Base-by-base conservation (phyloP, 2,888 invertebrate species). In the Eupithecia vulgata region DNA sequence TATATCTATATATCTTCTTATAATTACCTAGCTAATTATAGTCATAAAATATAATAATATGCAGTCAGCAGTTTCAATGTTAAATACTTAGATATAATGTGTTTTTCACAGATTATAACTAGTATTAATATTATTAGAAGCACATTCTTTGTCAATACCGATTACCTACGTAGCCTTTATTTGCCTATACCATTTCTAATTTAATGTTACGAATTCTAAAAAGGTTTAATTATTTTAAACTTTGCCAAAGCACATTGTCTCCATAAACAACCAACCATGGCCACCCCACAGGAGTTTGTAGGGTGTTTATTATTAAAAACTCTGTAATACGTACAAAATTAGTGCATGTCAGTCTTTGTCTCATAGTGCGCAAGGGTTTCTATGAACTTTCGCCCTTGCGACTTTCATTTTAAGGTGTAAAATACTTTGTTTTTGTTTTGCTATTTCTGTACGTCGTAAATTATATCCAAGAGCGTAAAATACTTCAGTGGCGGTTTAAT, bases 371-470 rank as follows among this genome's bases (percentile, higher is more conserved):
- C 42, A 40, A 68, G 37, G 57, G 52, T 34, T 40, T 30, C 37
- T 13, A n/a, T 48, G 15, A 34, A 68, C 62, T 71, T 71, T 40
- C 68, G 61, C 62, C 64, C 66, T 64, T 73, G 48, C 40, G 8
- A 0, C 52, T 52, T 61, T 35, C 21, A 12, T 10, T 1, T 25
- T 72, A 78, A 65, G 66, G 74, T 72, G 62, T 25, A 75, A 62
- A 68, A 52, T 72, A 12, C 25, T 7, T 5, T 67, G 48, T 52
- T 59, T 52, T 65, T 45, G 25, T 73, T 59, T 66, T 65, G 78
- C 84, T 92, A 92, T 92, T 92, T 88, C 79, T 72, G 89, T 80
- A 74, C 34, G 77, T 84, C 88, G 83, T 93, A 89, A 90, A 91
- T 92, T 88, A 91, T 85, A 77, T 83, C 83, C 82, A 78, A 80